These are phyloP conservation scores for Teleogryllus occipitalis DNA, from an alignment of 1,140 invertebrate species.

Conservation along the genomic window DNA sequence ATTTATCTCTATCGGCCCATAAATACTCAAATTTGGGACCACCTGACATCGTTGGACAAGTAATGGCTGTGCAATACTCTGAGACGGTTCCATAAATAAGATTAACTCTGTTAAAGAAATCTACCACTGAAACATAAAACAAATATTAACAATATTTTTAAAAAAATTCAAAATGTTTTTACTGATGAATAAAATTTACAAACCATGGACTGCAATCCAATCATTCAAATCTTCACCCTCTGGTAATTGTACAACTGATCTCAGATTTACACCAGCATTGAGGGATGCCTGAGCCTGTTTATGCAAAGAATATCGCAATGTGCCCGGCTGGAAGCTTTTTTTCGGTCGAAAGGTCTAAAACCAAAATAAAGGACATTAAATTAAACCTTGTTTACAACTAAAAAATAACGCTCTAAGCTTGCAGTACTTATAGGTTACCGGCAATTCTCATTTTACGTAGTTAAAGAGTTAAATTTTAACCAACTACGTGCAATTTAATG, in stretches of 20 bases:
- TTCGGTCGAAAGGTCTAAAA: constrained; percentile 79
- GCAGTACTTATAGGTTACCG: neutral
- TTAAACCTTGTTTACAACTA: neutral
- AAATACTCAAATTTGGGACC: constrained; percentile 84
- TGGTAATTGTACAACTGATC: constrained; percentile 75
- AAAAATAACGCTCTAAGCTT: too few species aligned
- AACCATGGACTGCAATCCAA: constrained; percentile 94
- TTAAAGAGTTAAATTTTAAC: neutral
- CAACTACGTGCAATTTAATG: neutral
- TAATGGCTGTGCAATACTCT: constrained; percentile 76
- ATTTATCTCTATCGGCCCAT: constrained; percentile 77
- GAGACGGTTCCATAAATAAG: constrained; percentile 85
- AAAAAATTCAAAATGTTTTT: neutral
- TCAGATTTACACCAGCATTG: constrained; percentile 87
- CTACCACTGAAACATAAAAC: constrained; percentile 61
- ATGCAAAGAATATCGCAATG: constrained; percentile 82
- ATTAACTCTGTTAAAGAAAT: constrained; percentile 95
- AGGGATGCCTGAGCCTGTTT: constrained; percentile 91
- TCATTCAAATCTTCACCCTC: constrained; percentile 82
- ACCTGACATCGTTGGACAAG: constrained; percentile 89
- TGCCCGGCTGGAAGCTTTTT: constrained; percentile 85
- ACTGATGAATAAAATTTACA: neutral
- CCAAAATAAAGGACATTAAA: neutral
- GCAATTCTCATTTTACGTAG: neutral
- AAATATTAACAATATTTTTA: neutral